Base-by-base conservation (phyloP, 2,888 invertebrate genomes). In the Gordius sp. region DNA sequence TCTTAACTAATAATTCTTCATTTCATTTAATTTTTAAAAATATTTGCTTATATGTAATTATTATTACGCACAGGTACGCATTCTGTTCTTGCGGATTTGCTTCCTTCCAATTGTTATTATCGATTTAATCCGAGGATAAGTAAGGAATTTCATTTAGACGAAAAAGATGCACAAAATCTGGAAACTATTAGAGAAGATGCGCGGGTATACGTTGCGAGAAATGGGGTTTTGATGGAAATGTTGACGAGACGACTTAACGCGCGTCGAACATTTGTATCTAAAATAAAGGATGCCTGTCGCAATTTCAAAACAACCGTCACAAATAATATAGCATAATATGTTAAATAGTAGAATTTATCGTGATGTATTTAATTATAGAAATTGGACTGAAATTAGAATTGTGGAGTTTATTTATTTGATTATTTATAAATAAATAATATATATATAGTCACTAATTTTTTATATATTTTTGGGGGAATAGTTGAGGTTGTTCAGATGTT, bases 51-150 rank as follows among this genome's bases (percentile, higher is more conserved):
- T 53, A 26, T 39, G 41, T 33, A 52, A 56, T 4, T 59, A 18
- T 13, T 23, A 16, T 24, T 60, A 56, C 41, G 8, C 4, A 4
- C 4, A 47, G 47, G 47, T n/a, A 20, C 47, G 4, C 82, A 82
- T 66, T 75, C 76, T 56, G 76, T 79, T 63, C 65, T 82, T 61
- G 78, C 77, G 65, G 82, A 83, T 68, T 70, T 82, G 56, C 69
- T 83, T 1, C 79, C 80, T 0, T 47, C 8, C 20, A 47, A 47
- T 47, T 47, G 20, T 33, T 85, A 86, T 69, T 85, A 75, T 68
- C 76, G 86, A 2, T 79, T 86, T 68, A 87, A 86, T 71, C 86
- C 86, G 0, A 82, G 83, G 63, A 71, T 86, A 58, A 78, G 80
- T 58, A 78, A 80, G 66, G 77, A 79, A 67, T 73, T 81, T 58